Evolutionary conservation across 1,140 invertebrate genomes (phyloP), one percentile per base, ranked within the genome.

Genomic region (Lordiphosa mommai): DNA sequence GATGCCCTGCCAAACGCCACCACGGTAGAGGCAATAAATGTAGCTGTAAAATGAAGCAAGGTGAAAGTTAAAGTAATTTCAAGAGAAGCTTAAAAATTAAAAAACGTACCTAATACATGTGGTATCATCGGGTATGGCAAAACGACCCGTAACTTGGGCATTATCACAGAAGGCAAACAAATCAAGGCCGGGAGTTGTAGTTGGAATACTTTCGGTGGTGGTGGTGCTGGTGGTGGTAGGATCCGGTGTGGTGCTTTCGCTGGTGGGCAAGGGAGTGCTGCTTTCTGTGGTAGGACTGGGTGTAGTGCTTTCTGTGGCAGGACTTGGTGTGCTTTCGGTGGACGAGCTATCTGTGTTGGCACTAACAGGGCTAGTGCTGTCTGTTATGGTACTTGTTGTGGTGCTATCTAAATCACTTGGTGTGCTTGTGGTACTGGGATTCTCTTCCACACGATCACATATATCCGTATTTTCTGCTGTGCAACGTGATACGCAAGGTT

Each of bases 101-200:
- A 23, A 32, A 1, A 32, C 41, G 49, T 29, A 87, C 85, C 47
- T 82, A 0, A 55, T 73, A 36, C 85, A 87, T 1, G 8, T 63
- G 0, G 67, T 87, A n/a, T 87, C 85, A 20, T 60, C 69, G 1
- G 85, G 59, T 36, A 69, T 51, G 16, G 85, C 56, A 57, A 58
- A 86, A 30, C 68, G 69, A 13, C 79, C 79, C 0, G 44, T 27
- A 12, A 9, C 8, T 41, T 1, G 23, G 4, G 1, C 10, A 13
- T 14, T 56, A 50, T 27, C 67, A 82, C 32, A 4, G 20, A 23
- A 23, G 20, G 20, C 20, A 23, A 4, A 4, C 20, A 4, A 23
- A 32, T n/a, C 33, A 49, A 50, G 7, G 8, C 12, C 3, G 55
- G 46, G n/a, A 5, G 7, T 2, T 8, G 52, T 41, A 3, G 46